Conservation (phyloP, 1,140 invertebrate genomes). For the Monochamus saltuarius region DNA sequence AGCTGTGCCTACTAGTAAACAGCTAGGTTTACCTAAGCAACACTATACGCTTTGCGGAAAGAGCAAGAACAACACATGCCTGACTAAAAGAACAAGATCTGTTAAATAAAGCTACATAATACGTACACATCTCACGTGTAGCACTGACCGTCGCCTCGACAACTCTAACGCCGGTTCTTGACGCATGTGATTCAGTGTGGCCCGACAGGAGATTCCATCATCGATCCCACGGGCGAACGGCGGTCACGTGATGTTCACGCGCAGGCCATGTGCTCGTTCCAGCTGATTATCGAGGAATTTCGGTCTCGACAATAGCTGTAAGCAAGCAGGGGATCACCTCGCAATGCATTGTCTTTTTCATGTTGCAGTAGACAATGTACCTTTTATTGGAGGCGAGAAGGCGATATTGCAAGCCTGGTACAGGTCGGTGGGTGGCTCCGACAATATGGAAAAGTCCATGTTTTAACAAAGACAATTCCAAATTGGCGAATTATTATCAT, state of each 20-base stretch:
- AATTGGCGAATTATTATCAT: too few species aligned
- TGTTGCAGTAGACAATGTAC: too few species aligned
- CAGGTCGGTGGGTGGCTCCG: too few species aligned
- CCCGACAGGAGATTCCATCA: background rate
- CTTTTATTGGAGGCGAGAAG: too few species aligned
- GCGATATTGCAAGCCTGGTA: too few species aligned
- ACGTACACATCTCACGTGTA: slow-evolving; percentile 13
- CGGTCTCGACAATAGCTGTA: too few species aligned
- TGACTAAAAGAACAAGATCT: background rate
- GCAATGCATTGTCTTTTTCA: too few species aligned
- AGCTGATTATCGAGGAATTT: too few species aligned
- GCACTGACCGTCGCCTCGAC: background rate
- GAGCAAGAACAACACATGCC: background rate
- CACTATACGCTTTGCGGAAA: background rate
- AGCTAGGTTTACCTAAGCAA: background rate
- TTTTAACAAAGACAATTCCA: too few species aligned
- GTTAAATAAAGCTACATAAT: background rate
- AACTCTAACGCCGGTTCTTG: slow-evolving; percentile 2
- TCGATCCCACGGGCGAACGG: background rate
- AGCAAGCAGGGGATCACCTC: too few species aligned
- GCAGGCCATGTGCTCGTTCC: slow-evolving; percentile 8
- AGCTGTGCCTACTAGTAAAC: background rate
- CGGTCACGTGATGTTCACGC: slow-evolving; percentile 15
- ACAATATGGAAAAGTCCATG: too few species aligned
- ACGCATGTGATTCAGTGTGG: background rate